Conservation (phyloP, 2,888 invertebrate species). For the Microdon myrmicae region DNA sequence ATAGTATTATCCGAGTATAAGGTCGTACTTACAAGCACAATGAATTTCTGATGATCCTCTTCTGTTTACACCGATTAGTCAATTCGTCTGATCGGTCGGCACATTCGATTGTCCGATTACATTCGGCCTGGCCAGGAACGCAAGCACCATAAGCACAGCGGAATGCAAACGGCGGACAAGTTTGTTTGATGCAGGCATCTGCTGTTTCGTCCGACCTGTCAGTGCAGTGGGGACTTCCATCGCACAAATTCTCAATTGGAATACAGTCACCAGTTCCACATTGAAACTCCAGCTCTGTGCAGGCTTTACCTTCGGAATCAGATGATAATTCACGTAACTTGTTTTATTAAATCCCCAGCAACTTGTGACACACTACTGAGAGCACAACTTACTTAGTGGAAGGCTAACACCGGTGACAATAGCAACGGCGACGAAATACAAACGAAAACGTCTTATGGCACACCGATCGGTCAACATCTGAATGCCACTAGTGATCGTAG, state of each 20-base stretch:
- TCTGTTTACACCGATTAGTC: conserved; percentile 3
- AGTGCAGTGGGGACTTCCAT: conserved; percentile 58
- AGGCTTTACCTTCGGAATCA: conserved; percentile 43
- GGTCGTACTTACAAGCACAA: conserved; percentile 44
- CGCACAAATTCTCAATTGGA: conserved; percentile 54
- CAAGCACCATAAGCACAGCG: conserved; percentile 62
- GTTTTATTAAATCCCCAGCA: no score
- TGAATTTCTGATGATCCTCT: conserved; percentile 9
- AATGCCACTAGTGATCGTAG: no score
- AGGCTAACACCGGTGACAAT: no score
- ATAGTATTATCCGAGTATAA: background rate
- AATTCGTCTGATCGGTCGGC: conserved; percentile 55
- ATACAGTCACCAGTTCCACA: conserved; percentile 61
- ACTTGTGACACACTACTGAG: no score
- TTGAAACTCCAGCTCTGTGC: conserved; percentile 54
- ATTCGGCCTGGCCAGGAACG: conserved; percentile 41
- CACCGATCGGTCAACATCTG: no score
- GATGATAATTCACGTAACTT: no score
- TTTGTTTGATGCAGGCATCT: conserved; percentile 55
- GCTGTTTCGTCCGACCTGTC: conserved; percentile 62
- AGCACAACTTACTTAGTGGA: no score
- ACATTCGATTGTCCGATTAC: conserved; percentile 54
- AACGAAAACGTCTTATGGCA: no score
- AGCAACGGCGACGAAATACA: no score
- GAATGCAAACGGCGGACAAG: conserved; percentile 68